These are phyloP conservation scores for Pterophyllum scalare DNA, from an alignment of 2,113 vertebrate genomes.

Conservation along the genomic window DNA sequence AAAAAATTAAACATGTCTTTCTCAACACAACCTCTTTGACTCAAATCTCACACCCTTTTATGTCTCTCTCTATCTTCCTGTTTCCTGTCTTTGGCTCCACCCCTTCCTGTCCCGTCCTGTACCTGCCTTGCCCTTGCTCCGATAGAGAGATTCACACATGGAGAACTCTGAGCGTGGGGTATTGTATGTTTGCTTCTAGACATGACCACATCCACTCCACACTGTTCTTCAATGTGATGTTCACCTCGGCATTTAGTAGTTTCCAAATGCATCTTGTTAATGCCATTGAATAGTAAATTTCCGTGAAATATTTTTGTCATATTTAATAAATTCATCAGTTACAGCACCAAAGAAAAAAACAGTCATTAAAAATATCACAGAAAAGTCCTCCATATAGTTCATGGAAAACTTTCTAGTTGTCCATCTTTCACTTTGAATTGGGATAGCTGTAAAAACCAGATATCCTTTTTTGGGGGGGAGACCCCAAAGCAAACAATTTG, in stretches of 20 bases:
- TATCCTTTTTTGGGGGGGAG: neutral
- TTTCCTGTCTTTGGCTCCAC: conserved; percentile 75
- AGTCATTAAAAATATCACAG: neutral
- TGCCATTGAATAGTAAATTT: neutral
- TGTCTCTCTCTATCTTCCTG: conserved; percentile 78
- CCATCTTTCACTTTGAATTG: neutral
- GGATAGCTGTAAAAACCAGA: neutral
- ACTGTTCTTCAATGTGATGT: conserved; percentile 23
- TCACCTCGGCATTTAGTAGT: conserved; percentile 38
- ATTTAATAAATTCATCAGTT: neutral
- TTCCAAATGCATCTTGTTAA: conserved; percentile 32
- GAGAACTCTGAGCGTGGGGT: conserved; percentile 87
- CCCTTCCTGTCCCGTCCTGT: conserved; percentile 71
- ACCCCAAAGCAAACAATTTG: neutral
- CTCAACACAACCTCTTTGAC: conserved; percentile 49
- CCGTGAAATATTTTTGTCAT: neutral
- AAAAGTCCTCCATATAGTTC: neutral
- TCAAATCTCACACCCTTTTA: conserved; percentile 73
- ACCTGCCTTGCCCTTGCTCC: conserved; percentile 75
- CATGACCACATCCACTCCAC: conserved; percentile 62
- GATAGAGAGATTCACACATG: conserved; percentile 87
- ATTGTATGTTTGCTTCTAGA: conserved; percentile 83
- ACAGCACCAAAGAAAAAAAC: neutral
- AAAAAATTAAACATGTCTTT: conserved; percentile 23
- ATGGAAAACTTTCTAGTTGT: neutral